A percentile compares a stretch with the other conserved stretches of the same genome.
These are phyloP conservation scores for Neostethus bicornis DNA, from an alignment of 2,797 vertebrate genomes.

Conservation along the genomic window DNA sequence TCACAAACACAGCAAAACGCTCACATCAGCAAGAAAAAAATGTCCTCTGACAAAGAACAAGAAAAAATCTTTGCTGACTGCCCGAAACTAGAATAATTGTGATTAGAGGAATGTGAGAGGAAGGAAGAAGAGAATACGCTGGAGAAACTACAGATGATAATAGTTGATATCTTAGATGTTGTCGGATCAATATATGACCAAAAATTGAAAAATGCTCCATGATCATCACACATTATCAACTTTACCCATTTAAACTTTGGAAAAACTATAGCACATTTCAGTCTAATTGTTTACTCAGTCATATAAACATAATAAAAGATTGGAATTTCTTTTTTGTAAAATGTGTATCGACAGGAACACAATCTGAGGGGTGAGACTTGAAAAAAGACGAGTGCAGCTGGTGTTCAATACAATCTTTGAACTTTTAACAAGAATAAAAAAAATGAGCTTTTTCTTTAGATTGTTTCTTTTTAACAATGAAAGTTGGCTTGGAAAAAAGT, in stretches of 20 bases:
- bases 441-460: constrained; percentile 36
- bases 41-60: constrained; percentile 22
- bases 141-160: not conserved
- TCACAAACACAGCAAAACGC: constrained; percentile 38
- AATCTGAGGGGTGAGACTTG: too few relatives aligned
- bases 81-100: constrained; percentile 37
- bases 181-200: too few relatives aligned
- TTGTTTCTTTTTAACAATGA: constrained; percentile 10
- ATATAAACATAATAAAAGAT: too few relatives aligned
- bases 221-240: too few relatives aligned
- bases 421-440: constrained; percentile 19
- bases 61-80: constrained; percentile 55
- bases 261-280: too few relatives aligned
- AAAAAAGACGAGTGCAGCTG: not conserved
- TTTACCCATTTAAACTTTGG: too few relatives aligned
- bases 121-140: not conserved
- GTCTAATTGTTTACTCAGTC: too few relatives aligned
- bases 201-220: too few relatives aligned
- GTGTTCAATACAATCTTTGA: constrained; percentile 24
- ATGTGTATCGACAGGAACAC: too few relatives aligned
- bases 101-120: constrained; percentile 21
- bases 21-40: constrained; percentile 51
- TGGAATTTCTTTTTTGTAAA: too few relatives aligned
- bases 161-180: too few relatives aligned
- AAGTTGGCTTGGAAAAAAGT: constrained; percentile 49